Percentiles rank a stretch among this genome's conserved stretches.
Evolutionary conservation across 2,113 vertebrate genomes (phyloP).

Genomic region (Calypte anna): DNA sequence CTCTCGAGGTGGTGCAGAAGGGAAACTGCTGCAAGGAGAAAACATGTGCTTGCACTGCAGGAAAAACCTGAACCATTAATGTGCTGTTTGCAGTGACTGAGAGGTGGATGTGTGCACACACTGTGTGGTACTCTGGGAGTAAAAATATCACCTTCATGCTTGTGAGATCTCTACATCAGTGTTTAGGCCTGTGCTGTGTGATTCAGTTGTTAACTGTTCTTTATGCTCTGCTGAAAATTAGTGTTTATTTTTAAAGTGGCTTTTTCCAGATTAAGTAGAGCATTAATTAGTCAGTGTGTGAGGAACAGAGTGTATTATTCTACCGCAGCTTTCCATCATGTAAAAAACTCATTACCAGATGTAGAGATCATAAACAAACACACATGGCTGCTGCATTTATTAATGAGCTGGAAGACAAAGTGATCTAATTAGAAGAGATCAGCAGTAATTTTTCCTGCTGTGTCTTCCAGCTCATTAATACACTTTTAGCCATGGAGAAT

Average conservation of each 20-base stretch:
- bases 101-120: not conserved
- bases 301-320: constrained; percentile 15
- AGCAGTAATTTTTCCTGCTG: not conserved
- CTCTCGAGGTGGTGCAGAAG: not conserved
- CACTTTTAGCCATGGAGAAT: not conserved
- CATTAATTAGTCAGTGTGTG: constrained; percentile 41
- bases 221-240: constrained; percentile 34
- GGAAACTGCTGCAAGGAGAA: not conserved
- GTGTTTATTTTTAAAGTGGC: constrained; percentile 47
- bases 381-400: constrained; percentile 39
- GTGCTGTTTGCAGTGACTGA: not conserved
- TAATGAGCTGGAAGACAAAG: no score
- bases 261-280: constrained; percentile 27
- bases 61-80: not conserved
- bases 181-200: not conserved
- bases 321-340: constrained; percentile 23
- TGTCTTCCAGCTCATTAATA: constrained; percentile 47
- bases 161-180: not conserved
- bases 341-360: constrained; percentile 48
- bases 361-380: constrained; percentile 58
- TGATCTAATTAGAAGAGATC: no score
- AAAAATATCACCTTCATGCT: not conserved
- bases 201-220: constrained; percentile 1
- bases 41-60: not conserved
- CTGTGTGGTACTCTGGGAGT: not conserved